phyloP scores from a whole-genome alignment of 2,113 vertebrate species.

The Butorides virescens region DNA sequence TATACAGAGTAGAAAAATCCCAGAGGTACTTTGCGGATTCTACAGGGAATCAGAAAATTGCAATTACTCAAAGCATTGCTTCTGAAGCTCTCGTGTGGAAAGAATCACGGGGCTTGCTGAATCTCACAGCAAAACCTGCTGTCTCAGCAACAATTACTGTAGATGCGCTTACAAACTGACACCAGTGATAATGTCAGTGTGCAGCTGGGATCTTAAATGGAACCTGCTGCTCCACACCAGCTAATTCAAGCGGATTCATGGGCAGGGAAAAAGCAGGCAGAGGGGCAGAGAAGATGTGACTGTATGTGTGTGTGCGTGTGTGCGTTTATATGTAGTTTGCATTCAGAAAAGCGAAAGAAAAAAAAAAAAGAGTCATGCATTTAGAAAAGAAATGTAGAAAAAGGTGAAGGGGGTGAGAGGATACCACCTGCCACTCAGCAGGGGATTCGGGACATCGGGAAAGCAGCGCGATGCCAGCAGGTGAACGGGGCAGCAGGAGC shows the following conservation, averaged over 20 bases:
- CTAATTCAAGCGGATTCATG: background rate
- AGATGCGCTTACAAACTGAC: constrained; percentile 20
- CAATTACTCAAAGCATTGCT: background rate
- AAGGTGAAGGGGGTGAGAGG: background rate
- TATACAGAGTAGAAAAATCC: background rate
- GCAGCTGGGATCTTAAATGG: constrained; percentile 25
- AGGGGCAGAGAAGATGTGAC: background rate
- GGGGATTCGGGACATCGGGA: background rate
- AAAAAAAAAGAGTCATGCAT: background rate
- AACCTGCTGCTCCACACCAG: constrained; percentile 3
- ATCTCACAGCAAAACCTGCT: constrained; percentile 13
- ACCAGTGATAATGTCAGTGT: constrained; percentile 18
- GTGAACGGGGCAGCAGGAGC: background rate
- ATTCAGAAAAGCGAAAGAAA: background rate
- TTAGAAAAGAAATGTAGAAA: background rate
- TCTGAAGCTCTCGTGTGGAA: background rate
- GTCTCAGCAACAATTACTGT: constrained; percentile 31
- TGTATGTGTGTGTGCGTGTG: fast-evolving
- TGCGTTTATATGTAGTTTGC: no score
- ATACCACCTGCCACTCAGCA: background rate
- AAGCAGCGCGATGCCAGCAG: background rate
- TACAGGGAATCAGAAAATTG: background rate
- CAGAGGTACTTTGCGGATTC: background rate
- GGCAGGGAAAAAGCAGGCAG: background rate
- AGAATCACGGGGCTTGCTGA: background rate